A percentile compares a stretch with the other conserved stretches of the same genome.
Evolutionary conservation across 2,888 invertebrate genomes (phyloP).

Genomic region (Aleiodes alternator): DNA sequence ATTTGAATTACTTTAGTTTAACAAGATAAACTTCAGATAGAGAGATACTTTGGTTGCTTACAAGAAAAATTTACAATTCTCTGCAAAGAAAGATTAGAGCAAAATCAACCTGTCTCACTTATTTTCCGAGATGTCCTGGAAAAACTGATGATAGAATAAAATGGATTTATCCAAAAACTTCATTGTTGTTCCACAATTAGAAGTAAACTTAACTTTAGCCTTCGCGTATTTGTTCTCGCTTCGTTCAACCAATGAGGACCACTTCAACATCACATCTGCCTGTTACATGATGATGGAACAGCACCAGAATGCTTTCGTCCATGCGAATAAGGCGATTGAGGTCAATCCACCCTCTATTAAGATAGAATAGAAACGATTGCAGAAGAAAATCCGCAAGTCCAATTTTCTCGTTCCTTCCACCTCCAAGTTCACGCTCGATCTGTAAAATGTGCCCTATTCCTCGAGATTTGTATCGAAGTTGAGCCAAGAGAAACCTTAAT

Average conservation of each 20-base stretch:
- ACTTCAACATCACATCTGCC: constrained; percentile 9
- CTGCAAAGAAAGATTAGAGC: no score
- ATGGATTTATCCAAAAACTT: no score
- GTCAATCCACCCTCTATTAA: constrained; percentile 2
- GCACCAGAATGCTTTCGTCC: not conserved
- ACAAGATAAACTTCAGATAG: no score
- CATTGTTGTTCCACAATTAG: no score
- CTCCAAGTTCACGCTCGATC: not conserved
- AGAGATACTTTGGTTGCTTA: no score
- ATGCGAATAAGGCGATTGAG: constrained; percentile 13
- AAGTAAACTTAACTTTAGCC: no score
- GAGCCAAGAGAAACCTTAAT: not conserved
- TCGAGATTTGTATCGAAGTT: not conserved
- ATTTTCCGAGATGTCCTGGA: no score
- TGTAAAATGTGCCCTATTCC: not conserved
- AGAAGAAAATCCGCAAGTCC: not conserved
- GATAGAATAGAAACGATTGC: not conserved
- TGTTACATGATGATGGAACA: constrained; percentile 28
- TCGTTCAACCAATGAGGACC: not conserved
- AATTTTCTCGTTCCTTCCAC: not conserved
- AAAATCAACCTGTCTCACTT: no score
- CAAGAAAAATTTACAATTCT: no score
- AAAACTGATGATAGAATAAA: no score
- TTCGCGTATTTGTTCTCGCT: no score
- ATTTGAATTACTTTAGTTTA: no score